Conservation (phyloP, 2,113 vertebrate species). For the Elgaria multicarinata region DNA sequence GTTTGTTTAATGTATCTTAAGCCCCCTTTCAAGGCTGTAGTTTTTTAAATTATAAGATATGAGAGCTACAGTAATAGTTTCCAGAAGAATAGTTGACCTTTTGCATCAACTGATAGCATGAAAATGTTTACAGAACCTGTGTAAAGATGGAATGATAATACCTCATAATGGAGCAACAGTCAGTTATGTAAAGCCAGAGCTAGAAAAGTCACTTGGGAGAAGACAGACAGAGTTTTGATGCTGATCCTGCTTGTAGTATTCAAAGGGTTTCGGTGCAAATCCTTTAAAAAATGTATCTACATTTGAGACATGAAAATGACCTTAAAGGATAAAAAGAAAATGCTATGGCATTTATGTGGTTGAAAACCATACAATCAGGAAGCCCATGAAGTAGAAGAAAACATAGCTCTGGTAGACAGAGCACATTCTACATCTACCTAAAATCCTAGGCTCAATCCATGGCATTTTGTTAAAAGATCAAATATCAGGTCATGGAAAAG, state of each 20-base stretch:
- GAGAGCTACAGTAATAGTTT: background rate
- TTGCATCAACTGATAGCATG: no score
- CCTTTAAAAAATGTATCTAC: background rate
- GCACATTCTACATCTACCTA: background rate
- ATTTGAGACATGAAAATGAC: conserved; percentile 48
- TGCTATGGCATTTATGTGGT: conserved; percentile 46
- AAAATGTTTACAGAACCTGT: background rate
- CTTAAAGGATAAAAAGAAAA: conserved; percentile 46
- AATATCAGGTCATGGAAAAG: background rate
- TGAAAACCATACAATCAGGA: conserved; percentile 55
- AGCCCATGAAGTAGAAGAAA: background rate
- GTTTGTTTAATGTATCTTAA: background rate
- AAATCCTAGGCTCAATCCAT: background rate
- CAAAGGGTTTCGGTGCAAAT: fast-evolving
- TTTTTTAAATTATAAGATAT: background rate
- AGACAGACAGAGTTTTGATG: background rate
- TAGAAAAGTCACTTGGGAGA: background rate
- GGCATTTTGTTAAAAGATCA: background rate
- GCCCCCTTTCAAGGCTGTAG: background rate
- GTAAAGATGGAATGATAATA: background rate
- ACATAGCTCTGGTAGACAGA: no score
- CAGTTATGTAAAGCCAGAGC: background rate
- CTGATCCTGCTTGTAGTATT: background rate
- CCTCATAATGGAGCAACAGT: background rate
- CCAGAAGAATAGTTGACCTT: background rate